These are phyloP conservation scores for Drosophila subobscura DNA, from an alignment of 1,140 invertebrate genomes.

Conservation along the genomic window DNA sequence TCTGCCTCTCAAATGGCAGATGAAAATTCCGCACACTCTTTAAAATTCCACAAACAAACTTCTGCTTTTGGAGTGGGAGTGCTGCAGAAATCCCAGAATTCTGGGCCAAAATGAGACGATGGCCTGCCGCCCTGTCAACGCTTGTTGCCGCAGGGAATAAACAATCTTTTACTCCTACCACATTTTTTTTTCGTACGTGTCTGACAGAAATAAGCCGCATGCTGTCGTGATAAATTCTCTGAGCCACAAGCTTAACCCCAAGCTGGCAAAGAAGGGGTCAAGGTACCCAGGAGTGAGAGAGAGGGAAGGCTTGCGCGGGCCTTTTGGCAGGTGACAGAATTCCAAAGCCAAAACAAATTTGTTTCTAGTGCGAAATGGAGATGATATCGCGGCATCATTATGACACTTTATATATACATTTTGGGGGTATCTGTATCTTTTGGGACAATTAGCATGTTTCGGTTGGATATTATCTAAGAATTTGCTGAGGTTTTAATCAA, in stretches of 20 bases:
- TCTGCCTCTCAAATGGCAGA: constrained; percentile 40
- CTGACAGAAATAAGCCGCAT: constrained; percentile 24
- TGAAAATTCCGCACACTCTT: constrained; percentile 52
- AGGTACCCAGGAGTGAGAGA: constrained; percentile 32
- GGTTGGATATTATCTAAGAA: constrained; percentile 33
- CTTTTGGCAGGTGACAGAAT: constrained; percentile 42
- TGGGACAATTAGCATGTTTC: constrained; percentile 47
- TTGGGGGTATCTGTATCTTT: constrained; percentile 29
- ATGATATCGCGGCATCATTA: constrained; percentile 66
- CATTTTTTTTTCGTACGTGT: constrained; percentile 29
- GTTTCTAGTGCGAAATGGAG: constrained; percentile 30
- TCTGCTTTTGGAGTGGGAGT: background rate
- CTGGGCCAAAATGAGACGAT: constrained; percentile 42
- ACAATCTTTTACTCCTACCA: constrained; percentile 36
- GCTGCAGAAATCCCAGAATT: constrained; percentile 38
- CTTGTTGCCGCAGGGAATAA: constrained; percentile 41
- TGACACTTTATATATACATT: constrained; percentile 43
- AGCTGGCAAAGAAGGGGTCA: constrained; percentile 39
- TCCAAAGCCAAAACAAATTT: constrained; percentile 26
- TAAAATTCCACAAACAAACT: constrained; percentile 61
- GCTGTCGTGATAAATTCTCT: constrained; percentile 38
- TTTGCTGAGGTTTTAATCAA: constrained; percentile 23
- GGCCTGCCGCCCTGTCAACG: constrained; percentile 32
- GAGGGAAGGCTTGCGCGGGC: constrained; percentile 8
- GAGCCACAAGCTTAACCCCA: constrained; percentile 36